These are phyloP conservation scores for Tetragnatha versicolor DNA, from an alignment of 1,140 invertebrate species.

Conservation along the genomic window DNA sequence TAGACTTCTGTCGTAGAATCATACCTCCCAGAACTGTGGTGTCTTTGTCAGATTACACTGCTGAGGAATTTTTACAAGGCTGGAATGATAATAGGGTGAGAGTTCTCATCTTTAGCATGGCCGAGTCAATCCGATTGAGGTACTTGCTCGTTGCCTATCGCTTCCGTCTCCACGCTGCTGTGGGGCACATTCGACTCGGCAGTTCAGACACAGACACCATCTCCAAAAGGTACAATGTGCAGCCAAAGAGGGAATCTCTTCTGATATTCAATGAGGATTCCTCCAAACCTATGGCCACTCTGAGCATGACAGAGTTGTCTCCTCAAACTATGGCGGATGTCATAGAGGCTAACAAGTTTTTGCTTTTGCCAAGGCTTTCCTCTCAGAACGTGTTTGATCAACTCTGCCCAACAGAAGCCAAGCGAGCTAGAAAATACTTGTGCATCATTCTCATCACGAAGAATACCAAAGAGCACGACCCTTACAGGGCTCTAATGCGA, in stretches of 20 bases:
- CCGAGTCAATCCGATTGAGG: constrained; percentile 76
- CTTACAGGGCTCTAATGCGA: constrained; percentile 64
- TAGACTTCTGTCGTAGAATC: constrained; percentile 84
- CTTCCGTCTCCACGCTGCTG: constrained; percentile 83
- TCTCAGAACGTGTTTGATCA: constrained; percentile 88
- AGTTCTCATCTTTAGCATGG: constrained; percentile 84
- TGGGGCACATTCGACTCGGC: constrained; percentile 74
- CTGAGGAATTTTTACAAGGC: constrained; percentile 81
- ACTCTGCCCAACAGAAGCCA: constrained; percentile 86
- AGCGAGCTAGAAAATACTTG: constrained; percentile 79
- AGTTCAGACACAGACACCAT: constrained; percentile 56
- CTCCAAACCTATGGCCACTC: constrained; percentile 79
- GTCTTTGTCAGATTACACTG: constrained; percentile 75
- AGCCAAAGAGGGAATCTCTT: constrained; percentile 81
- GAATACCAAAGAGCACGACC: constrained; percentile 66
- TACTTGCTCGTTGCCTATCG: constrained; percentile 89
- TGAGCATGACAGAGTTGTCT: constrained; percentile 86
- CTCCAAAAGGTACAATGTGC: constrained; percentile 71
- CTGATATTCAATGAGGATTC: constrained; percentile 91
- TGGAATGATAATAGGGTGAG: constrained; percentile 92
- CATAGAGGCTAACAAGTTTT: constrained; percentile 86
- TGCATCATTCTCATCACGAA: constrained; percentile 87
- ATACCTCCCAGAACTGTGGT: constrained; percentile 81
- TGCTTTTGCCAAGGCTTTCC: constrained; percentile 86
- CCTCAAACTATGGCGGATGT: constrained; percentile 86